Evolutionary conservation across 2,888 invertebrate species (phyloP), one percentile per base, ranked within the genome.

Genomic region (Dioctria rufipes): DNA sequence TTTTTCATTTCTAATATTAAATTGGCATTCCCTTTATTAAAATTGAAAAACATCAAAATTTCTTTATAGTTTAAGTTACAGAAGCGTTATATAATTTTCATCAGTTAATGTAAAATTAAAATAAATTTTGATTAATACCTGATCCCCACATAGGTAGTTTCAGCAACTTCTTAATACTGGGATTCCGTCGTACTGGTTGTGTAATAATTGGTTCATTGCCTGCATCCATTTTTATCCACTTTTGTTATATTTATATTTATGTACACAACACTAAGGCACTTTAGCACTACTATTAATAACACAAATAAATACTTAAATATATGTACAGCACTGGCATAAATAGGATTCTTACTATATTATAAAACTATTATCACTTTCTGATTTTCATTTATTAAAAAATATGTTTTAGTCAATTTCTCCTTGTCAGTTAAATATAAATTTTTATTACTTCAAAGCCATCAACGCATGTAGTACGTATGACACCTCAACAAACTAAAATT

Each of bases 151-250:
- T 81, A 49, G 87, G 86, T 60, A 88, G 85, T 83, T 86, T 87
- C 25, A 88, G 83, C 77, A 88, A 84, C 81, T 86, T 85, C 80
- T 88, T 88, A 65, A 88, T 86, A 83, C 88, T 88, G 61, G 88
- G 86, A 86, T 87, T 88, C 65, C 88, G 85, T 66, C 88, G 87
- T 77, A 88, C 88, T 43, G 86, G 83, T 77, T 86, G 87, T 66
- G 86, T 85, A 81, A 87, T 84, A 73, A 86, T 86, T 84, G 87
- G 86, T 83, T 83, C 84, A 66, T 80, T 81, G 63, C 78, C 80
- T 63, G 58, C 73, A 77, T 82, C 81, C 81, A 81, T 81, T 75
- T 73, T 80, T 66, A n/a, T n/a, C 11, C 54, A 11, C 54, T 54
- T 54, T 4, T 54, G 9, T 54, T n/a, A 11, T 25, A 37, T 42